phyloP scores from a whole-genome alignment of 2,113 vertebrate species.

The Poeciliopsis turrubarensis region DNA sequence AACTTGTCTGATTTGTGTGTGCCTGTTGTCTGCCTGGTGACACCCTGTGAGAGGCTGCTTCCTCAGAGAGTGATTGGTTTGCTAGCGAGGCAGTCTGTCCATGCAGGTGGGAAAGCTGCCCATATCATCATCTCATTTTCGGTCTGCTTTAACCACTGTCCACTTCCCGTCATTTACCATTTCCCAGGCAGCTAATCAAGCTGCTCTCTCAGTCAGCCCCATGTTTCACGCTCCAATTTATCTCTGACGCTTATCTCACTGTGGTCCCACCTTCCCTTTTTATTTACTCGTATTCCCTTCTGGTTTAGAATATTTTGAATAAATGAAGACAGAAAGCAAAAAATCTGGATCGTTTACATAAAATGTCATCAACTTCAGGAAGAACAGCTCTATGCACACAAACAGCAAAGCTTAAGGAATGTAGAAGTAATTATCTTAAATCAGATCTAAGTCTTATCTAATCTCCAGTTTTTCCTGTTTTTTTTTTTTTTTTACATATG shows the following conservation, averaged over 20 bases:
- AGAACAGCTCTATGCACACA: not conserved
- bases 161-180: constrained; percentile 46
- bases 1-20: constrained; percentile 41
- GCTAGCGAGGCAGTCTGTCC: constrained; percentile 50
- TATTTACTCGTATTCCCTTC: not conserved
- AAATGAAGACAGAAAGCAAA: not conserved
- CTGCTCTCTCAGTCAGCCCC: constrained; percentile 13
- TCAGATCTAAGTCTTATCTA: not conserved
- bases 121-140: constrained; percentile 63
- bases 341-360: not conserved
- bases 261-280: not conserved
- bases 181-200: constrained; percentile 35
- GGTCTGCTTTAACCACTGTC: constrained; percentile 42
- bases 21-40: constrained; percentile 69
- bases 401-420: not conserved
- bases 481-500: too few relatives aligned
- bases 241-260: constrained; percentile 13
- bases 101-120: constrained; percentile 65
- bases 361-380: not conserved
- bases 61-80: constrained; percentile 69
- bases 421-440: not conserved
- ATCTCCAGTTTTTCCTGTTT: too few relatives aligned
- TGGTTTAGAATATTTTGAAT: not conserved
- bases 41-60: constrained; percentile 58
- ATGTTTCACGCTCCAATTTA: constrained; percentile 7